Percentiles rank a stretch among this genome's conserved stretches.
phyloP scores from a whole-genome alignment of 2,888 invertebrate genomes.

The Masnerella sp. region DNA sequence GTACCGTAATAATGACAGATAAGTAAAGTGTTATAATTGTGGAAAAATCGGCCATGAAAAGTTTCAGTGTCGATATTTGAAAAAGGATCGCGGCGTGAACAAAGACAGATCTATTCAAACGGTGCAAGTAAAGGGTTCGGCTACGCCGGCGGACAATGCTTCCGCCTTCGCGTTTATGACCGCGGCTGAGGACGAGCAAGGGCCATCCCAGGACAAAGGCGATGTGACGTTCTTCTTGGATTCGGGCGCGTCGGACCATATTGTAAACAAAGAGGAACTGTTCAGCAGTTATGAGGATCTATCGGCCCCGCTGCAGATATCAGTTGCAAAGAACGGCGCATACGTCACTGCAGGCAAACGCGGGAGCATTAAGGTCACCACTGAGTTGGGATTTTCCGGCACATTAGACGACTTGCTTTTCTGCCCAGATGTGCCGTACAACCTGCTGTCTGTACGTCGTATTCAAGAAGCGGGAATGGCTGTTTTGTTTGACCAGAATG shows the following conservation, averaged over 20 bases:
- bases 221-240: slow-evolving; percentile 9
- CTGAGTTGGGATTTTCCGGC: slow-evolving; percentile 60
- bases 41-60: too few species aligned
- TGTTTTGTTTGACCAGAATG: slow-evolving; percentile 66
- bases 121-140: too few species aligned
- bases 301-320: slow-evolving; percentile 38
- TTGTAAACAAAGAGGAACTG: neutral
- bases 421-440: slow-evolving; percentile 68
- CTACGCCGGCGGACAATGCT: neutral
- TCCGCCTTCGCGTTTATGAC: too few species aligned
- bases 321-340: slow-evolving; percentile 66
- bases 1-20: too few species aligned
- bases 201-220: too few species aligned
- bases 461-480: slow-evolving; percentile 66
- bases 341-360: slow-evolving; percentile 68
- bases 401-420: slow-evolving; percentile 65
- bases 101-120: too few species aligned
- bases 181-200: too few species aligned
- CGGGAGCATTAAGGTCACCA: slow-evolving; percentile 65
- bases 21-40: too few species aligned
- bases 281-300: neutral
- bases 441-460: slow-evolving; percentile 66
- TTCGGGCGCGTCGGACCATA: slow-evolving; percentile 14
- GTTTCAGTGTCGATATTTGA: too few species aligned
- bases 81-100: too few species aligned